A percentile compares a stretch with the other conserved stretches of the same genome.
Conservation (phyloP, 2,113 vertebrate genomes). For the Microcebus griseorufus region DNA sequence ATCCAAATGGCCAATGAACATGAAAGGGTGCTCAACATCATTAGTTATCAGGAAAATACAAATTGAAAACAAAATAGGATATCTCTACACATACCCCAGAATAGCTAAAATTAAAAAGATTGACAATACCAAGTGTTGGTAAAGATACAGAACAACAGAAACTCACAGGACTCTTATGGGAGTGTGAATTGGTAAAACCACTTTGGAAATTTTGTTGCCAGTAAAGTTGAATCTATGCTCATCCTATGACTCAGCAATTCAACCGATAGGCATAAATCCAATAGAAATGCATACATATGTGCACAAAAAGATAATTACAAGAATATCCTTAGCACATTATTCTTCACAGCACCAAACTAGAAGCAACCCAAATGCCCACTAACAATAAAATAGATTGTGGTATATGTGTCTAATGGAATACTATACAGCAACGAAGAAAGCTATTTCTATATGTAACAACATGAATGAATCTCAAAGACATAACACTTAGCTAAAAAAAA, state of each 20-base stretch:
- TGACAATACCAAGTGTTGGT: not conserved
- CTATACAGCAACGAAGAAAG: not conserved
- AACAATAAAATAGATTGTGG: not conserved
- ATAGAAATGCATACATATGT: not conserved
- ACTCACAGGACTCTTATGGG: not conserved
- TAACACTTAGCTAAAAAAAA: not conserved
- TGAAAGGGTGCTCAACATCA: not conserved
- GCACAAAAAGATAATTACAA: not conserved
- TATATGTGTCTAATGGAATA: not conserved
- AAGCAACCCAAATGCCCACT: not conserved
- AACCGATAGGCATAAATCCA: not conserved
- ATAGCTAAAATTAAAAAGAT: not conserved
- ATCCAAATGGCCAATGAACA: not conserved
- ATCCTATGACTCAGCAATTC: not conserved
- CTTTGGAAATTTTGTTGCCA: constrained; percentile 22
- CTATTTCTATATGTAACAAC: not conserved
- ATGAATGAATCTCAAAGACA: not conserved
- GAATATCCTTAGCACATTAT: constrained; percentile 1
- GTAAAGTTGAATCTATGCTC: not conserved
- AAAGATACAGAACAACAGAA: not conserved
- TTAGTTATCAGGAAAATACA: constrained; percentile 1
- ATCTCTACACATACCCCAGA: not conserved
- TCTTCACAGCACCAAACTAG: constrained; percentile 4
- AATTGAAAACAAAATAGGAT: not conserved
- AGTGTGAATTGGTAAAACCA: not conserved